A percentile compares a stretch with the other conserved stretches of the same genome.
Conservation (phyloP, 1,140 invertebrate genomes). For the Calephelis virginiensis region DNA sequence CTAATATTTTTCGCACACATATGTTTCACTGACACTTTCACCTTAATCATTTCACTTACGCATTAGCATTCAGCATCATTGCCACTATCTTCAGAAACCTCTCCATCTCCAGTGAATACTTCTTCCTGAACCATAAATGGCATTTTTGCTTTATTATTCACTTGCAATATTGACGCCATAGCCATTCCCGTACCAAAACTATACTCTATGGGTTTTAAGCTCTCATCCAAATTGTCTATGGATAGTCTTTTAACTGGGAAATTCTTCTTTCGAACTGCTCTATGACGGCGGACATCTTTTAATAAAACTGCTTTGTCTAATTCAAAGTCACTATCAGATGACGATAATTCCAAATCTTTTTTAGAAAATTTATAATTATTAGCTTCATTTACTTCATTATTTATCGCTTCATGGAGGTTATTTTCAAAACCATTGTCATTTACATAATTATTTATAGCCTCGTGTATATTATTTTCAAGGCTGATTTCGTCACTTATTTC, state of each 20-base stretch:
- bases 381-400: slow-evolving; percentile 19
- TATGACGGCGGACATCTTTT: slow-evolving; percentile 50
- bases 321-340: slow-evolving; percentile 59
- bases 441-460: slow-evolving; percentile 30
- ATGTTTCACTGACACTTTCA: not conserved
- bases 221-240: slow-evolving; percentile 62
- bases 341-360: slow-evolving; percentile 56
- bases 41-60: slow-evolving; percentile 27
- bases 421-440: not conserved
- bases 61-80: slow-evolving; percentile 66
- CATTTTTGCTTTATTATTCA: slow-evolving; percentile 44
- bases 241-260: slow-evolving; percentile 40
- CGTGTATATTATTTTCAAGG: not conserved
- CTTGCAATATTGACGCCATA: slow-evolving; percentile 69
- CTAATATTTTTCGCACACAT: too few species aligned
- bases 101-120: slow-evolving; percentile 60
- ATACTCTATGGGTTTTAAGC: slow-evolving; percentile 65
- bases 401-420: not conserved
- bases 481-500: slow-evolving; percentile 28
- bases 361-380: slow-evolving; percentile 49
- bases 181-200: slow-evolving; percentile 72
- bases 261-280: slow-evolving; percentile 55
- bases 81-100: slow-evolving; percentile 64
- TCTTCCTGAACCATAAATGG: slow-evolving; percentile 53
- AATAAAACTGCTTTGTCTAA: slow-evolving; percentile 39